phyloP scores from a whole-genome alignment of 2,888 invertebrate genomes.

The Synanthedon vespiformis region DNA sequence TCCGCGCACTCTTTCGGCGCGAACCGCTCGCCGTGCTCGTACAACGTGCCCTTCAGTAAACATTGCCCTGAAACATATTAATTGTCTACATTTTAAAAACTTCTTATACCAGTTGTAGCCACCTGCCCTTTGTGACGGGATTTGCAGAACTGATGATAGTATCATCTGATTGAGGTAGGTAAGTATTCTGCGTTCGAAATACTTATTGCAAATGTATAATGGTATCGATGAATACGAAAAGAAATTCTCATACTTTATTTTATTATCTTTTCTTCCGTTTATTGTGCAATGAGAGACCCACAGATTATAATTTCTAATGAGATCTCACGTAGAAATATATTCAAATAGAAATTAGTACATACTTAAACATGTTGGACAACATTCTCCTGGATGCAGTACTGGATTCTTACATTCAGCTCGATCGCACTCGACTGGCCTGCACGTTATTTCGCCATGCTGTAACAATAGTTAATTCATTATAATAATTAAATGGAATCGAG shows the following conservation, averaged over 20 bases:
- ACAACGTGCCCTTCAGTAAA: conserved; percentile 73
- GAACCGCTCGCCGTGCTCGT: conserved; percentile 83
- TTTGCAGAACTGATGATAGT: conserved; percentile 1
- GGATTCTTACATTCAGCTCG: conserved; percentile 84
- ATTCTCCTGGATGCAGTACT: conserved; percentile 80
- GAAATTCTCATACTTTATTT: too few species aligned
- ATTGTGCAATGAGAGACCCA: background rate
- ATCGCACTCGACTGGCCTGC: conserved; percentile 85
- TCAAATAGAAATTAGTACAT: conserved; percentile 45
- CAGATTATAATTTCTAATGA: background rate
- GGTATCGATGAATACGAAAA: too few species aligned
- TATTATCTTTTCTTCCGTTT: too few species aligned
- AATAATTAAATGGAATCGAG: background rate
- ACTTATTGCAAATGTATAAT: too few species aligned
- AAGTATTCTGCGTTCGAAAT: conserved; percentile 5
- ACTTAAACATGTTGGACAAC: conserved; percentile 90
- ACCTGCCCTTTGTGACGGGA: conserved; percentile 1
- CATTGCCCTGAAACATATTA: conserved; percentile 76
- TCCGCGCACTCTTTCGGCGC: conserved; percentile 82
- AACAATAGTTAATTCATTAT: conserved; percentile 15
- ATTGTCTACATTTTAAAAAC: conserved; percentile 1
- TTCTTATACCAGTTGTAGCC: background rate
- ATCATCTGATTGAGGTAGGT: background rate
- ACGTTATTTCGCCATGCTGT: conserved; percentile 87
- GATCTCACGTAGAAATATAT: too few species aligned